phyloP scores from a whole-genome alignment of 2,888 invertebrate genomes.

The Esperia sulphurella region DNA sequence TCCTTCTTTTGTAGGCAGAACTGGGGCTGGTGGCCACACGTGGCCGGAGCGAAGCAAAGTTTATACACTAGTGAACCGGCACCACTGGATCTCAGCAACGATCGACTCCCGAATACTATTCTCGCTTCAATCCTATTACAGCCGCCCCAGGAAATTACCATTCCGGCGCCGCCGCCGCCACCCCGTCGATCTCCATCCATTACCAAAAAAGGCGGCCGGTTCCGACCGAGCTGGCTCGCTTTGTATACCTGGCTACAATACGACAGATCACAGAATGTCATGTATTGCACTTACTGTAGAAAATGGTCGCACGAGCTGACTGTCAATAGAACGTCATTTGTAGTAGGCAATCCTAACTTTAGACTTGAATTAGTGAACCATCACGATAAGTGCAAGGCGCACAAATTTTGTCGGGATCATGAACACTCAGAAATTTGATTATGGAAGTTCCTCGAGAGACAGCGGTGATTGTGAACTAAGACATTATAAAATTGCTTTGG shows the following conservation, averaged over 20 bases:
- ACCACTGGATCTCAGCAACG: conserved; percentile 35
- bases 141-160: conserved; percentile 53
- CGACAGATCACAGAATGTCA: conserved; percentile 80
- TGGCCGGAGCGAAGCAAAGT: conserved; percentile 23
- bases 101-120: conserved; percentile 29
- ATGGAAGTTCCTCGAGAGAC: background rate
- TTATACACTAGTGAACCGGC: conserved; percentile 27
- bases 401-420: conserved; percentile 81
- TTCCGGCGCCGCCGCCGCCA: conserved; percentile 9
- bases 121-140: conserved; percentile 38
- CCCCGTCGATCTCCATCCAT: conserved; percentile 24
- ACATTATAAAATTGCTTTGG: background rate
- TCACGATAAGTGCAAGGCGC: conserved; percentile 88
- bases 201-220: conserved; percentile 81
- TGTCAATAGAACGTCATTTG: conserved; percentile 87
- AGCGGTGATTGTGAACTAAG: conserved; percentile 1
- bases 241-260: conserved; percentile 86
- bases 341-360: conserved; percentile 88
- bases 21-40: conserved; percentile 20
- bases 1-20: conserved; percentile 85
- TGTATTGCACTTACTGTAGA: conserved; percentile 84
- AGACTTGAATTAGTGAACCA: conserved; percentile 88
- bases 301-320: conserved; percentile 84
- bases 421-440: conserved; percentile 39
- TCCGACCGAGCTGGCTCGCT: conserved; percentile 83